These are phyloP conservation scores for Ara ararauna DNA, from an alignment of 2,797 vertebrate genomes.

Conservation along the genomic window DNA sequence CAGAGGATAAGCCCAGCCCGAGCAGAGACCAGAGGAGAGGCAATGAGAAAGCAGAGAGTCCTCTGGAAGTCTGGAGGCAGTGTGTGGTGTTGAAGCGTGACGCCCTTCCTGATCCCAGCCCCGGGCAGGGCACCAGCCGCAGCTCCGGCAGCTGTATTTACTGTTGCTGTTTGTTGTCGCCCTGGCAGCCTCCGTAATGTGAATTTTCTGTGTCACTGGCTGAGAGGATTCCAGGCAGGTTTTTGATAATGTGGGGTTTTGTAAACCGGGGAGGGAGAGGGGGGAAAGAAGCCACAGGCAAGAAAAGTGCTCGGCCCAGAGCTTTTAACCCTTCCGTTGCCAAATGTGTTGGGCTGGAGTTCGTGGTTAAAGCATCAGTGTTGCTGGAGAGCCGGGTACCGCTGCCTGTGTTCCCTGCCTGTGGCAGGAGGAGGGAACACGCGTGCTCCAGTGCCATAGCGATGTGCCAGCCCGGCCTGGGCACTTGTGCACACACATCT, in stretches of 20 bases:
- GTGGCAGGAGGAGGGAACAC: background rate
- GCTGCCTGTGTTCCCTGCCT: background rate
- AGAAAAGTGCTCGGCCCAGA: background rate
- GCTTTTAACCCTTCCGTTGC: slow-evolving; percentile 49
- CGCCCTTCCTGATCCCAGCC: slow-evolving; percentile 36
- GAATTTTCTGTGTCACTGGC: slow-evolving; percentile 96
- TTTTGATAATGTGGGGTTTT: slow-evolving; percentile 89
- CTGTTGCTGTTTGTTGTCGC: slow-evolving; percentile 88
- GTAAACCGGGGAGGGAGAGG: slow-evolving; percentile 15
- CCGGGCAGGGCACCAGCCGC: slow-evolving; percentile 31
- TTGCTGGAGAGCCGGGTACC: background rate
- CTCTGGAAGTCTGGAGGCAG: background rate
- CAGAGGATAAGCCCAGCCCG: background rate
- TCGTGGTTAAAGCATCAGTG: background rate
- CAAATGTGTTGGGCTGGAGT: background rate
- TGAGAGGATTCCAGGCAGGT: slow-evolving; percentile 91
- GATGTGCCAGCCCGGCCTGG: background rate
- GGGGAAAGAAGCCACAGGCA: slow-evolving; percentile 14
- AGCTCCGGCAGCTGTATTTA: slow-evolving; percentile 89
- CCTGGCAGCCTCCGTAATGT: slow-evolving; percentile 86
- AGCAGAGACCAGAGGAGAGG: background rate
- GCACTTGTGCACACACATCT: background rate
- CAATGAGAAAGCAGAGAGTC: background rate
- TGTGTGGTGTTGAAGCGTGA: slow-evolving; percentile 57
- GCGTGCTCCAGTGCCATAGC: background rate